phyloP scores from a whole-genome alignment of 92 coral and sea anemone genomes.

The Palythoa heliodiscus region DNA sequence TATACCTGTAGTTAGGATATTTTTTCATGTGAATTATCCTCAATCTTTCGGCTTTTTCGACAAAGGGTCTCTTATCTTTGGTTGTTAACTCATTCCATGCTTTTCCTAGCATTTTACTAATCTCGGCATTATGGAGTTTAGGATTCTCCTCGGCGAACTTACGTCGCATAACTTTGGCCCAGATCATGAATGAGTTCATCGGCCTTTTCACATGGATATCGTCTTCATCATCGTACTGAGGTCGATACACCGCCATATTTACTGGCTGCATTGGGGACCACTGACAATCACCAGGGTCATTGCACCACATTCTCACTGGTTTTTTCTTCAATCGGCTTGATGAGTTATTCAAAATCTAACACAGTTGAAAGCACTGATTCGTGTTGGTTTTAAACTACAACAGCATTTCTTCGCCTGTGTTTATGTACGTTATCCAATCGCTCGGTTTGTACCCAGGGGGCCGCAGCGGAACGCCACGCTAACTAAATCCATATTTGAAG shows the following conservation, averaged over 20 bases:
- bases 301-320: conserved; percentile 17
- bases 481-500: not conserved
- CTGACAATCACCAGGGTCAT: not conserved
- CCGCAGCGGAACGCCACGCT: conserved; percentile 52
- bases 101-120: conserved; percentile 94
- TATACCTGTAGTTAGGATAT: conserved; percentile 95
- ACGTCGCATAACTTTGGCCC: conserved; percentile 99
- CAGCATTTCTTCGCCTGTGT: conserved; percentile 14
- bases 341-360: not conserved
- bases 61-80: conserved; percentile 97
- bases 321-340: not conserved
- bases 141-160: conserved; percentile 99
- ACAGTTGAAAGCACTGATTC: not conserved
- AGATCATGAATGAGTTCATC: conserved; percentile 99
- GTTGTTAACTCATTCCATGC: conserved; percentile 99
- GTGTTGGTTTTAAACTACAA: not conserved
- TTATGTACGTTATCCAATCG: conserved; percentile 56
- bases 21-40: conserved; percentile 98
- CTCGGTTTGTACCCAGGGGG: conserved; percentile 64
- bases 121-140: conserved; percentile 97
- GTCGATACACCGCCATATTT: conserved; percentile 46
- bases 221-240: conserved; percentile 78
- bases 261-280: conserved; percentile 30
- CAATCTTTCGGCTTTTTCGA: conserved; percentile 97
- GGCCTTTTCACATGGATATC: conserved; percentile 97